A percentile compares a stretch with the other conserved stretches of the same genome.
These are phyloP conservation scores for Erithacus rubecula DNA, from an alignment of 2,797 vertebrate genomes.

Conservation along the genomic window DNA sequence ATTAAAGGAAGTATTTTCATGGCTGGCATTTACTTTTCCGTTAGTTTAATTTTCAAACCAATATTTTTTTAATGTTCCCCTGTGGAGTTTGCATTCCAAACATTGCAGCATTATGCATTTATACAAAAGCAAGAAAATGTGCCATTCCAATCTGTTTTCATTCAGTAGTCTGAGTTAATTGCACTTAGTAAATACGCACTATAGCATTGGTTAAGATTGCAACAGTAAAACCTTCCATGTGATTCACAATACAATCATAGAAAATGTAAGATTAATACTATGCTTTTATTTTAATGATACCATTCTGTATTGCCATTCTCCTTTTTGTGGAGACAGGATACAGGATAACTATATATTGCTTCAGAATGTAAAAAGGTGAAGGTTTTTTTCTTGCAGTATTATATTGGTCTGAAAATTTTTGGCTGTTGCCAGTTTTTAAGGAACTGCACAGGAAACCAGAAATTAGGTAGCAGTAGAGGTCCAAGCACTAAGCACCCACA, in stretches of 20 bases:
- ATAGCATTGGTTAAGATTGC: not conserved
- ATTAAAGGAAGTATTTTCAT: slow-evolving; percentile 11
- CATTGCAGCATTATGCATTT: not conserved
- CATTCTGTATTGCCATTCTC: not conserved
- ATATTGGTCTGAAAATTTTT: not conserved
- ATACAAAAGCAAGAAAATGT: not conserved
- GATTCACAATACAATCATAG: not conserved
- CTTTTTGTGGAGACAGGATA: not conserved
- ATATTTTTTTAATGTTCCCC: not conserved
- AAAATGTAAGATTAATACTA: not conserved
- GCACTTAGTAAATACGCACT: not conserved
- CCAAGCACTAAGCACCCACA: not conserved
- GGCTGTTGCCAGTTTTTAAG: not conserved
- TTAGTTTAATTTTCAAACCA: slow-evolving; percentile 13
- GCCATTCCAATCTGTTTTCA: not conserved
- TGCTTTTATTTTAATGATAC: not conserved
- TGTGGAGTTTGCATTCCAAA: slow-evolving; percentile 12
- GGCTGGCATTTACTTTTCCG: not conserved
- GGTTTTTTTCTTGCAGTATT: not conserved
- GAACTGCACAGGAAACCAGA: not conserved
- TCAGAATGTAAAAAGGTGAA: not conserved
- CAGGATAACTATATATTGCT: not conserved
- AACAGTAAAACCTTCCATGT: not conserved
- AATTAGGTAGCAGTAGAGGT: not conserved
- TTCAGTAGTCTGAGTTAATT: not conserved